These are phyloP conservation scores for Drosophila aff. DNA, from an alignment of 1,140 invertebrate genomes.

Conservation along the genomic window DNA sequence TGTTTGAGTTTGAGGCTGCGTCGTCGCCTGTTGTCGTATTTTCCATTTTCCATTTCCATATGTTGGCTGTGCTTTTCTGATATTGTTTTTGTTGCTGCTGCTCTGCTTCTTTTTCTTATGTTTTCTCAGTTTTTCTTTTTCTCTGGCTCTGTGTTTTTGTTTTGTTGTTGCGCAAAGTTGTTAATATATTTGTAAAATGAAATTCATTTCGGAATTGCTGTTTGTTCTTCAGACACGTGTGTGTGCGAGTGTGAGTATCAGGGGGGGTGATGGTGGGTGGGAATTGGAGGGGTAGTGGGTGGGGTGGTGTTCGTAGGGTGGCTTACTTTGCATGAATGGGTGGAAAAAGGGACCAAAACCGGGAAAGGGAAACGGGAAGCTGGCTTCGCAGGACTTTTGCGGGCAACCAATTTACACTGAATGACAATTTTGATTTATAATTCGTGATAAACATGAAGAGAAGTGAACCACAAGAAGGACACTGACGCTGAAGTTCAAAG, in stretches of 20 bases:
- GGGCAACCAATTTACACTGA: constrained; percentile 56
- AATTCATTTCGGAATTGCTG: constrained; percentile 83
- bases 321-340: constrained; percentile 32
- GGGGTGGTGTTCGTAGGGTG: constrained; percentile 2
- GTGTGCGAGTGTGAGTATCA: constrained; percentile 4
- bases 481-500: constrained; percentile 4
- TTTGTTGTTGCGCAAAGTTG: constrained; percentile 74
- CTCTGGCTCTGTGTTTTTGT: constrained; percentile 27
- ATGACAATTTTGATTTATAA: constrained; percentile 62
- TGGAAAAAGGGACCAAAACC: neutral
- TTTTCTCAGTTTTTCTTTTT: constrained; percentile 10
- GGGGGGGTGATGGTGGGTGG: too few species aligned
- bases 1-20: constrained; percentile 51
- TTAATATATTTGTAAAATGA: constrained; percentile 85
- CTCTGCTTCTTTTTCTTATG: constrained; percentile 38
- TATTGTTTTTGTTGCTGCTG: constrained; percentile 33
- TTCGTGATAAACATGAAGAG: constrained; percentile 46
- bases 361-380: neutral
- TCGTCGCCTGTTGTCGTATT: constrained; percentile 65
- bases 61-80: constrained; percentile 73
- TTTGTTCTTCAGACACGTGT: constrained; percentile 56
- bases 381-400: constrained; percentile 22
- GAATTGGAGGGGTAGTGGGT: neutral
- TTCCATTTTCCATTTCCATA: constrained; percentile 78
- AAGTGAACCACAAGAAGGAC: constrained; percentile 14